These are phyloP conservation scores for Alectoris magna DNA, from an alignment of 2,797 vertebrate genomes.

Conservation along the genomic window DNA sequence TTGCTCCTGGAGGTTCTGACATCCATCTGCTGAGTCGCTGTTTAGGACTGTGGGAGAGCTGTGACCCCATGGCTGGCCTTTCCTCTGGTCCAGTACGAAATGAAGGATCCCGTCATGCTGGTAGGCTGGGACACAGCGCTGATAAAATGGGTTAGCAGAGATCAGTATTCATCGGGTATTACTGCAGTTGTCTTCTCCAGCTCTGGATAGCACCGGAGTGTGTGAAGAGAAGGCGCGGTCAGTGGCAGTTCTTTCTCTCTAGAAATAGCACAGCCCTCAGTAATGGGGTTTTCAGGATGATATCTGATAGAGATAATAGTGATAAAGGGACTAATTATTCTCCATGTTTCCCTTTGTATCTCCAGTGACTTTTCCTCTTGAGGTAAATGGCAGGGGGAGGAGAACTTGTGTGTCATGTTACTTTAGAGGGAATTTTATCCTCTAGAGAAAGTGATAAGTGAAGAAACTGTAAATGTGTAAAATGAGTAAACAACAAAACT, in stretches of 20 bases:
- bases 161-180: conserved; percentile 8
- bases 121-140: neutral
- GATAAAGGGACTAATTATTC: conserved; percentile 19
- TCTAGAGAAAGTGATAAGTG: neutral
- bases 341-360: neutral
- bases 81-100: neutral
- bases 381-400: neutral
- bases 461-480: neutral
- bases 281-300: neutral
- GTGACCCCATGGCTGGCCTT: neutral
- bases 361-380: neutral
- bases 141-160: conserved; percentile 7
- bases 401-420: neutral
- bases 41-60: neutral
- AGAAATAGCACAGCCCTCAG: neutral
- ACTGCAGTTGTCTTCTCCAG: neutral
- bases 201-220: neutral
- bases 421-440: conserved; percentile 27
- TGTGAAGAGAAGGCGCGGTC: neutral
- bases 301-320: neutral
- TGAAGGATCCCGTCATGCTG: neutral
- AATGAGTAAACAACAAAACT: neutral
- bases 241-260: neutral
- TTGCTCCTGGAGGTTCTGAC: neutral
- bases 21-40: neutral